Base-by-base conservation (phyloP, 2,888 invertebrate species). In the Elmis aenea region DNA sequence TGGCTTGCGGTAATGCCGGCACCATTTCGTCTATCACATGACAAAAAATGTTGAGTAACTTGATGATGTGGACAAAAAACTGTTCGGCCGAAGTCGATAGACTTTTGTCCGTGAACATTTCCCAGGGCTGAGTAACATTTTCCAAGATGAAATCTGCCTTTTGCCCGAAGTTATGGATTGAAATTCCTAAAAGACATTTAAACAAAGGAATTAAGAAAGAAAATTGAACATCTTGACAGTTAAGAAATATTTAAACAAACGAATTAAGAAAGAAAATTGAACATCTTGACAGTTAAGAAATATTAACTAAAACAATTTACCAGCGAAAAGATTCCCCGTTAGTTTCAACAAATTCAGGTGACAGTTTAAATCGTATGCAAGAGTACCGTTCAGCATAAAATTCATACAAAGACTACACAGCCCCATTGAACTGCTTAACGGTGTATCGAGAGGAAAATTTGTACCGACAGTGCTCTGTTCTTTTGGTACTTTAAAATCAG, bases 11-110 rank as follows among this genome's bases (percentile, higher is more conserved):
- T 9, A 72, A 66, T 46, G 69, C 67, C 45, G 80, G 78, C 37
- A 72, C 68, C 26, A 76, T 60, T 59, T 87, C 86, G 52, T 86
- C 85, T 43, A 87, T 75, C 48, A 88, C 75, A 61, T 86, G 85
- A 33, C 80, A 78, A 53, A 83, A 75, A 13, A 87, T 77, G 59
- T 86, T 87, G 37, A 89, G 63, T 54, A 87, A 67, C 55, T 81
- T 81, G 25, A 83, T 59, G 0, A 83, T 72, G 32, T 88, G 83
- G 39, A 71, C 73, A 5, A 87, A 65, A 34, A 84, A 75, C 32
- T 77, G 72, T 48, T 86, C 83, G 2, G 80, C 76, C 8, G 76
- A 55, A 12, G 60, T 68, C 27, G 75, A 72, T 40, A 81, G 64
- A 48, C 43, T 61, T 52, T 38, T 65, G 63, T 40, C 69, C 46